Base-by-base conservation (phyloP, 2,888 invertebrate species). In the Dolomedes plantarius region DNA sequence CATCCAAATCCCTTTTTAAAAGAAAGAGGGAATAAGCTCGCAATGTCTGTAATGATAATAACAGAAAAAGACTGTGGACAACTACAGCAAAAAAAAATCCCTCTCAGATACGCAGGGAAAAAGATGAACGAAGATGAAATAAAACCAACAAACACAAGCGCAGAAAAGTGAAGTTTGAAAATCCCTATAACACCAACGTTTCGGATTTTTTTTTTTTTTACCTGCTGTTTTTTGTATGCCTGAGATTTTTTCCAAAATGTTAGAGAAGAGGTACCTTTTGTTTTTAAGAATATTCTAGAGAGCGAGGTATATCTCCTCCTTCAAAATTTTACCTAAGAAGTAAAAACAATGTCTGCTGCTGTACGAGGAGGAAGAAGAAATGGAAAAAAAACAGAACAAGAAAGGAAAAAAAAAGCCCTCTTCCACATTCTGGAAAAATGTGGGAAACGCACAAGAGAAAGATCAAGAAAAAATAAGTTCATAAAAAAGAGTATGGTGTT, bases 161-260 rank as follows among this genome's bases (percentile, higher is more conserved):
- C 5, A 27, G 68, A 23, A 76, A 75, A 82, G 76, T 23, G 76
- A 76, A 82, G 76, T 82, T 82, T 76, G 82, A 82, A 82, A 82
- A 82, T 82, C 82, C 82, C 56, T 82, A 76, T 82, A 82, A 82
- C 76, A 74, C 82, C 75, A 71, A 76, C 76, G 82, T 82, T 82
- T 82, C 76, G 50, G 41, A 29, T 75, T 82, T 82, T 80, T 81
- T 71, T 27, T 23, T 41, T 69, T 23, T 27, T 65, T 64, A 6
- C 31, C 11, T 62, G n/a, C 50, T 65, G 23, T n/a, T 79, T 67
- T 36, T 69, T 41, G 28, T 64, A 64, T 71, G 50, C 28, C 39
- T 39, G 68, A 68, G 36, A 69, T 67, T 81, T 82, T 82, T 82
- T 74, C 46, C 62, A 64, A 62, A 71, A 67, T 29, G 13, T 27